These are phyloP conservation scores for Carlito syrichta DNA, from an alignment of 2,113 vertebrate genomes.

Conservation along the genomic window DNA sequence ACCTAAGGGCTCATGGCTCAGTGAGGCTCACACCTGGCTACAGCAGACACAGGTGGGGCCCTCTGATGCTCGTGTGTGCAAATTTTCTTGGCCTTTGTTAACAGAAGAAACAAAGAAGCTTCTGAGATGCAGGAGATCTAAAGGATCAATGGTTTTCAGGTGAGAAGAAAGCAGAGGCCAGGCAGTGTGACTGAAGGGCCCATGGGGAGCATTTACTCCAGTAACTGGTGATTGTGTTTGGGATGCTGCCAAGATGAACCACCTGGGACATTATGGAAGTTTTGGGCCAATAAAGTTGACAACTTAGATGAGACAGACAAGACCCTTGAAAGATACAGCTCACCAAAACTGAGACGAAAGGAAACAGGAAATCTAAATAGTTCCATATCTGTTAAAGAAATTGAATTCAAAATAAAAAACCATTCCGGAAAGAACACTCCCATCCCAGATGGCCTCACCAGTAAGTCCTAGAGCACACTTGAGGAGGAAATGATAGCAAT, in stretches of 20 bases:
- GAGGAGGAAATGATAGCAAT: not conserved
- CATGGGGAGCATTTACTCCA: not conserved
- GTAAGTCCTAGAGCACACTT: not conserved
- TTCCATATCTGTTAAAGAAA: constrained; percentile 9
- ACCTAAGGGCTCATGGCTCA: not conserved
- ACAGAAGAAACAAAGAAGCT: not conserved
- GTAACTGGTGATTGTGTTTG: not conserved
- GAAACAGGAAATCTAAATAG: not conserved
- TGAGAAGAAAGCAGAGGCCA: not conserved
- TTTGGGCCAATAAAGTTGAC: not conserved
- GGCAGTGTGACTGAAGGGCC: not conserved
- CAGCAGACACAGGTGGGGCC: not conserved
- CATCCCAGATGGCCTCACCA: not conserved
- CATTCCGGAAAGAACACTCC: not conserved
- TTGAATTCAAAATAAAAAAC: not conserved
- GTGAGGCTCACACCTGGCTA: not conserved
- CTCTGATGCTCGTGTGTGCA: not conserved
- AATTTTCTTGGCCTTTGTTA: not conserved
- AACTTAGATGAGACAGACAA: not conserved
- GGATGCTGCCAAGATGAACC: not conserved
- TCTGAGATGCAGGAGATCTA: not conserved
- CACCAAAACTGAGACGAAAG: not conserved
- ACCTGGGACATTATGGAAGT: not conserved
- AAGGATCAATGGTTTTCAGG: not conserved
- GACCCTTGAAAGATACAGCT: not conserved